Base-by-base conservation (phyloP, 2,888 invertebrate species). In the Papilio protenor region DNA sequence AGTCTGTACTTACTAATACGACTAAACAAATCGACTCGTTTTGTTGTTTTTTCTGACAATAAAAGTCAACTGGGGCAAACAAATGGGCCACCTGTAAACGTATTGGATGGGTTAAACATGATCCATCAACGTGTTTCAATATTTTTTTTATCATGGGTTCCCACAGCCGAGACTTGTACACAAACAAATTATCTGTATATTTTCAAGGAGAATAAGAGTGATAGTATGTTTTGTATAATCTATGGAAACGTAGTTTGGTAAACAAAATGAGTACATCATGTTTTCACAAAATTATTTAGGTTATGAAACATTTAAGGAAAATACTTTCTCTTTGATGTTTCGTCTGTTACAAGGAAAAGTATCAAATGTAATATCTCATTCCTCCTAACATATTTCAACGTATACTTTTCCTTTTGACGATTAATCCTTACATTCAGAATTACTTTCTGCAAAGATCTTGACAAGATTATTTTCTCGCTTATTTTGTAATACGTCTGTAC, bases 71-170 rank as follows among this genome's bases (percentile, higher is more conserved):
- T 45, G 8, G 2, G 21, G n/a, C 59, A 66, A 40, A 66, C 40
- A 66, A 66, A n/a, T 21, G 40, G 64, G 12, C 66, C n/a, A 66
- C 45, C 27, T 40, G 66, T 66, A n/a, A 66, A n/a, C n/a, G 40
- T 69, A 69, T 45, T 18, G n/a, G 66, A 69, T 33, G 4, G 27
- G 66, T 40, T 45, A 69, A 69, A 69, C 66, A 69, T 21, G 12
- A 69, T 69, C 45, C 10, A 69, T 69, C 66, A 69, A 14, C 12
- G 33, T 40, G 40, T 11, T n/a, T 23, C 57, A 12, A 59, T 59
- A 59, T 21, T 59, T 11, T 27, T 27, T 27, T 27, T 27, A 59
- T 10, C 55, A 10, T 21, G 55, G 55, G n/a, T 55, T 55, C 11
- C 23, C 57, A 59, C 12, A 10, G 3, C 12, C 57, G 21, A 11